Base-by-base conservation (phyloP, 2,113 vertebrate species). In the Gallinago undulata region DNA sequence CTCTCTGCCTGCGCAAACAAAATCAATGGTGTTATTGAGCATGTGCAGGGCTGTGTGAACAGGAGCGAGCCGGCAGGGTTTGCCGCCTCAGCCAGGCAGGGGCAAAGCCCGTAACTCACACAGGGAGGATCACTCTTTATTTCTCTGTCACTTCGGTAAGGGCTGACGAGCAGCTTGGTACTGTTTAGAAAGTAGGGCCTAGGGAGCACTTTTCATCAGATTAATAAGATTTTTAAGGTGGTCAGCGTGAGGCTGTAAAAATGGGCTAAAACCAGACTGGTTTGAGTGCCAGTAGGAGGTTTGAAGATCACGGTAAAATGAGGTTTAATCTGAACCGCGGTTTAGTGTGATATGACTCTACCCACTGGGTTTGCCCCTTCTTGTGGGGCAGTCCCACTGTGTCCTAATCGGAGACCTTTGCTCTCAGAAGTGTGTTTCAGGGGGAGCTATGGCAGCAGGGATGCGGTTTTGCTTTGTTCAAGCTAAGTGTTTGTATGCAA, bases 1-100 rank as follows among this genome's bases (percentile, higher is more conserved):
- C 81, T 96, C 87, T 93, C 81, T 95, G 92, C 89, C 89, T 95
- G 87, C 92, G 89, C 92, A 97, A 85, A 86, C 86, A 93, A 97
- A 96, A 96, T 96, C 96, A 97, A 94, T 97, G 95, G 77, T 87
- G 64, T 95, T 96, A 95, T 93, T 92, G 87, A 94, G 94, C 94
- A 94, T 95, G 92, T 94, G 95, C 95, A 59, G 72, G 89, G 87
- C 94, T 82, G 39, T 96, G 94, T 94, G 93, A 96, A 82, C 19
- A 0, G 74, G 88, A 90, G 60, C 2, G 13, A 94, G 82, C 89
- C 84, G 78, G 81, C 68, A 48, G 84, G 41, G 86, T 92, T 95
- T 96, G 94, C 90, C 43, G 33, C 72, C 90, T 90, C 78, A 57
- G 73, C 18, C 21, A 95, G 90, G 84, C 84, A 37, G 89, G 69